phyloP scores from a whole-genome alignment of 2,113 vertebrate genomes.

The Albula glossodonta region DNA sequence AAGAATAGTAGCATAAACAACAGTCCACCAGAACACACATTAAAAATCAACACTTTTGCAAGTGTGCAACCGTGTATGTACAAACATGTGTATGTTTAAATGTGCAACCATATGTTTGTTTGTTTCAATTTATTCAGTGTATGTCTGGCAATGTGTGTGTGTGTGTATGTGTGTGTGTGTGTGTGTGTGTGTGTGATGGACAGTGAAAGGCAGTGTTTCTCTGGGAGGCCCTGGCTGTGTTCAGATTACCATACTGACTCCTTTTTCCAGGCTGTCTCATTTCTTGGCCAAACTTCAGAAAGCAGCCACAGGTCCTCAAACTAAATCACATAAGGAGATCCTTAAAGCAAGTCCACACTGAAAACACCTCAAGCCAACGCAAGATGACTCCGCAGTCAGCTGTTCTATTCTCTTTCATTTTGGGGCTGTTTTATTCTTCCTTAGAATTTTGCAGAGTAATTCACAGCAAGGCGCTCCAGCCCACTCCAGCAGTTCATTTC shows the following conservation, averaged over 20 bases:
- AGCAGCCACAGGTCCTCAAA: not conserved
- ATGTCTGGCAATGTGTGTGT: conserved; percentile 5
- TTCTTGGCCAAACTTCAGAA: not conserved
- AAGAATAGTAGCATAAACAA: not conserved
- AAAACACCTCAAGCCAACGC: not conserved
- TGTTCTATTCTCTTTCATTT: not conserved
- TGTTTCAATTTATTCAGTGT: not conserved
- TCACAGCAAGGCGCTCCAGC: not conserved
- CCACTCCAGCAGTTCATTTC: not conserved
- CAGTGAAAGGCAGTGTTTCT: not conserved
- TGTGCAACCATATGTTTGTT: too few species aligned
- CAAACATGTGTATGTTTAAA: not conserved
- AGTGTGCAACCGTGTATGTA: not conserved
- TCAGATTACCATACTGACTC: not conserved
- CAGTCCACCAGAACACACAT: not conserved
- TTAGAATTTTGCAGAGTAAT: not conserved
- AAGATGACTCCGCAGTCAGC: not conserved
- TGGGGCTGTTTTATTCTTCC: not conserved
- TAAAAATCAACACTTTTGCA: not conserved
- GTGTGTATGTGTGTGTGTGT: conserved; percentile 1
- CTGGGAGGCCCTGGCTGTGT: not conserved
- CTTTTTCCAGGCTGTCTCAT: not conserved
- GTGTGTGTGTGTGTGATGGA: not conserved
- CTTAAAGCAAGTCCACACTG: not conserved
- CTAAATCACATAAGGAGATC: not conserved